A percentile compares a stretch with the other conserved stretches of the same genome.
These are phyloP conservation scores for Apodemia duryi DNA, from an alignment of 2,888 invertebrate species.

Conservation along the genomic window DNA sequence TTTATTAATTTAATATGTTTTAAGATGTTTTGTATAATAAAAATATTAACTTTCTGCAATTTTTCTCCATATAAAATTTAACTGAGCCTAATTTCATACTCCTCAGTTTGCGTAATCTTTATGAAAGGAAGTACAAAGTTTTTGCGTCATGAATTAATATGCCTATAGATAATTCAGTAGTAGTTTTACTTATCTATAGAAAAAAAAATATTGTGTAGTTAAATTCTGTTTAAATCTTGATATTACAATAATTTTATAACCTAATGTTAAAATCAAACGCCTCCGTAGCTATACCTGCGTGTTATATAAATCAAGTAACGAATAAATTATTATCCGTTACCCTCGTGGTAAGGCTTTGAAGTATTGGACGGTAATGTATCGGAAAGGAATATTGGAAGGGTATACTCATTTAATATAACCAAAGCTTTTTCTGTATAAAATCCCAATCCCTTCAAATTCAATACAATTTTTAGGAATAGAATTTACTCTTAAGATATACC, in stretches of 20 bases:
- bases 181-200: no score
- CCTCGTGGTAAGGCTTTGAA: conserved; percentile 42
- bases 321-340: conserved; percentile 68
- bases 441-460: background rate
- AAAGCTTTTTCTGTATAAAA: background rate
- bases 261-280: background rate
- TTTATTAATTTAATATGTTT: no score
- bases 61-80: no score
- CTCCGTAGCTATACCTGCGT: background rate
- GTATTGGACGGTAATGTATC: conserved; percentile 17
- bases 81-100: no score
- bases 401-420: conserved; percentile 8
- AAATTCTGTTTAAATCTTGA: no score
- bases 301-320: conserved; percentile 34
- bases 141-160: no score
- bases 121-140: no score
- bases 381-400: conserved; percentile 6
- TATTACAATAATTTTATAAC: background rate
- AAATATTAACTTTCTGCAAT: no score
- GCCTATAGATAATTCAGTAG: no score
- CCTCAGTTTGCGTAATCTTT: no score
- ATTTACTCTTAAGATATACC: background rate
- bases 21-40: no score
- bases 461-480: background rate
- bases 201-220: no score